Evolutionary conservation across 2,113 vertebrate species (phyloP).

Genomic region (Anoura caudifer): DNA sequence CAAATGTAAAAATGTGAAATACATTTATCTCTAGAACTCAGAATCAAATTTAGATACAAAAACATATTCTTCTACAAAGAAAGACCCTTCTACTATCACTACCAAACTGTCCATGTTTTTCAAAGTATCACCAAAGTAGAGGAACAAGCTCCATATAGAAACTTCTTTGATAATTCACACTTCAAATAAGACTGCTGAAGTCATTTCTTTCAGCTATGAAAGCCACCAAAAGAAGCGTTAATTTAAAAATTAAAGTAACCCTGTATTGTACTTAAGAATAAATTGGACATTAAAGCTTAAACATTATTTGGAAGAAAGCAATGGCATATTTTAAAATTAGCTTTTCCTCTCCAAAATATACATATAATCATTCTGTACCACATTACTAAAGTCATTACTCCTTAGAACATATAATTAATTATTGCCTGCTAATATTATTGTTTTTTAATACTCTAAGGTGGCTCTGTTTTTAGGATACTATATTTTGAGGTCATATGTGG

Average conservation of each 20-base stretch:
- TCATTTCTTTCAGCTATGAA: slow-evolving; percentile 23
- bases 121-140: neutral
- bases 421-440: neutral
- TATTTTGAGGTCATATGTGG: neutral
- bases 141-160: neutral
- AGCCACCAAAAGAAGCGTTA: neutral
- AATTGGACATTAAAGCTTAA: neutral
- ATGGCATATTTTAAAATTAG: neutral
- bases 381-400: neutral
- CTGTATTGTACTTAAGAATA: neutral
- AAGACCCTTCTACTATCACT: neutral
- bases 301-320: neutral
- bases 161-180: neutral
- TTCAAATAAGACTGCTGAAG: neutral
- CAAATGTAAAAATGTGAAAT: slow-evolving; percentile 12
- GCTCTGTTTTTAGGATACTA: neutral
- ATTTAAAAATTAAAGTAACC: neutral
- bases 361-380: neutral
- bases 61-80: neutral
- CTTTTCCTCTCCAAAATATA: slow-evolving; percentile 9
- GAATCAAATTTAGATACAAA: neutral
- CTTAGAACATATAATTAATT: slow-evolving; percentile 20
- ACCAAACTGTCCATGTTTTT: neutral
- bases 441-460: neutral
- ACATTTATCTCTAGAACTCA: neutral